Conservation (phyloP, 2,797 vertebrate genomes). For the Garrulus glandarius region DNA sequence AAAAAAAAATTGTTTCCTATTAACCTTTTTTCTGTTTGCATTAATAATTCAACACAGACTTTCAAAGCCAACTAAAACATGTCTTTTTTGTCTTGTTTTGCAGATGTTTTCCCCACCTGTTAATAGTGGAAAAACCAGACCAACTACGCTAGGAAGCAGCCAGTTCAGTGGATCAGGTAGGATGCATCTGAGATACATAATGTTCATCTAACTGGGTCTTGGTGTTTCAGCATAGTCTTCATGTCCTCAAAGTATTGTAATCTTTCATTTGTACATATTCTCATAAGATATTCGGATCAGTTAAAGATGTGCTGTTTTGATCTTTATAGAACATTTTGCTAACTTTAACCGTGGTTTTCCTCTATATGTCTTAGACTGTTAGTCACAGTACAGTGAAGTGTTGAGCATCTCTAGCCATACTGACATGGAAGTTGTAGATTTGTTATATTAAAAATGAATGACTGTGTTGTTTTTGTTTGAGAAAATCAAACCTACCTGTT, state of each 20-base stretch:
- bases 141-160: conserved; percentile 96
- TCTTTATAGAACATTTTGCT: not conserved
- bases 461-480: not conserved
- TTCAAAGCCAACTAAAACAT: conserved; percentile 17
- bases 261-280: not conserved
- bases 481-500: not conserved
- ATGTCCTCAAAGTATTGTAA: not conserved
- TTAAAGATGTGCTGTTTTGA: not conserved
- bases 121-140: conserved; percentile 94
- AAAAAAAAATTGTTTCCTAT: not conserved
- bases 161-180: conserved; percentile 97
- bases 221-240: not conserved
- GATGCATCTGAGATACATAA: conserved; percentile 28
- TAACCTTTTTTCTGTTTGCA: not conserved
- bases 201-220: not conserved
- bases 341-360: not conserved
- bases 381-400: not conserved
- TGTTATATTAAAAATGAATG: not conserved
- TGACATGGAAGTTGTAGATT: not conserved
- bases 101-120: conserved; percentile 99
- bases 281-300: not conserved
- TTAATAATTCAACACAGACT: not conserved
- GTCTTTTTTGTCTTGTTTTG: conserved; percentile 59
- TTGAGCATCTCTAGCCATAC: not conserved
- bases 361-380: not conserved